These are phyloP conservation scores for Mormyrops attenuatus DNA, from an alignment of 2,797 vertebrate species.

Conservation along the genomic window DNA sequence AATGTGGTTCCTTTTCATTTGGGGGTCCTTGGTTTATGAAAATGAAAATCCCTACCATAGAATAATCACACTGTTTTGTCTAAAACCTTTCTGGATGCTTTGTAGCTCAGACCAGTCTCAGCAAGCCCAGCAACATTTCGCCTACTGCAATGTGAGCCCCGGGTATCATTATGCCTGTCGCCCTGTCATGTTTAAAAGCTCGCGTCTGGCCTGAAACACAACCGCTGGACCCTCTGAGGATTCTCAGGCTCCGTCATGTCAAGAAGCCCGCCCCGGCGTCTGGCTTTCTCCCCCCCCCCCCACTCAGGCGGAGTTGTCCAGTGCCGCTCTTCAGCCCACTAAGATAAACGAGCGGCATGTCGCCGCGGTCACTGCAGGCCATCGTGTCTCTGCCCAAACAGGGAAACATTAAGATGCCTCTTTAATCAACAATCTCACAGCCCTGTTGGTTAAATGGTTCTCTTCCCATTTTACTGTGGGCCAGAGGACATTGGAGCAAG, in stretches of 20 bases:
- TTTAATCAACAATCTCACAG: conserved; percentile 19
- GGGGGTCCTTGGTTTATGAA: not conserved
- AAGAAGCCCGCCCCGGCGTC: not conserved
- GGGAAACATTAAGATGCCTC: not conserved
- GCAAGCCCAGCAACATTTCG: not conserved
- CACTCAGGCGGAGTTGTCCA: not conserved
- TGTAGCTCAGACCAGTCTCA: not conserved
- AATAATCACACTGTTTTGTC: not conserved
- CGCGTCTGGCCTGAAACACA: not conserved
- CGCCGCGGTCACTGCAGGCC: not conserved
- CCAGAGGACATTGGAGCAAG: not conserved
- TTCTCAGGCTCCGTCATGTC: not conserved
- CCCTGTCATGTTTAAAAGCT: conserved; percentile 5
- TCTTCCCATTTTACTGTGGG: not conserved
- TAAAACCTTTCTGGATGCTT: not conserved
- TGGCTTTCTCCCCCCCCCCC: not conserved
- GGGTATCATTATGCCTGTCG: not conserved
- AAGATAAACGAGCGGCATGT: not conserved
- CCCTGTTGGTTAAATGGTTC: not conserved
- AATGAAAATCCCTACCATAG: not conserved
- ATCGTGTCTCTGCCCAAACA: not conserved
- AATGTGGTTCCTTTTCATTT: not conserved
- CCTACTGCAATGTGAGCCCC: not conserved
- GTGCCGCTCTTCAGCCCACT: not conserved
- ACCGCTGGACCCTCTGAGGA: not conserved